These are phyloP conservation scores for Zosterops pallidus DNA, from an alignment of 2,113 vertebrate species.

Conservation along the genomic window DNA sequence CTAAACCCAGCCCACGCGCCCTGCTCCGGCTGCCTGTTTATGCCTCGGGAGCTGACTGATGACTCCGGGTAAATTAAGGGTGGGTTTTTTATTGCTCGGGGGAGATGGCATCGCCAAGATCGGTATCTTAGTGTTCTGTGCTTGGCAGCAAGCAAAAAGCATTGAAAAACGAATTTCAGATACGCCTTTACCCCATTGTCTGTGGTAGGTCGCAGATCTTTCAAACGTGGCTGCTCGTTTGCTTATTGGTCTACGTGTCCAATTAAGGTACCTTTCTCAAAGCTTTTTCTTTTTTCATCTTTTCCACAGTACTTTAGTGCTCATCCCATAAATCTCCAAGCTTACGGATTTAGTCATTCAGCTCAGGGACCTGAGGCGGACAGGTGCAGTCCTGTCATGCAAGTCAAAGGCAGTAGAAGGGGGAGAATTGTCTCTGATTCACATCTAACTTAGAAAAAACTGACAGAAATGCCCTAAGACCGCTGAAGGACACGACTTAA, in stretches of 20 bases:
- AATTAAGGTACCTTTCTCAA: not conserved
- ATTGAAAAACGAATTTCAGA: not conserved
- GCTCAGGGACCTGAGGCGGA: not conserved
- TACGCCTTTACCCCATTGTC: not conserved
- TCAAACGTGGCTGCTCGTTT: not conserved
- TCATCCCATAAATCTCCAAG: not conserved
- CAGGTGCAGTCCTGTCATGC: fast-evolving
- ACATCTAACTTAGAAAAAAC: not conserved
- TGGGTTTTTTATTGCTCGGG: not conserved
- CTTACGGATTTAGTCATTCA: not conserved
- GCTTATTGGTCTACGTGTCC: fast-evolving
- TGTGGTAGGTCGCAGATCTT: not conserved
- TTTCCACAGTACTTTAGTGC: not conserved
- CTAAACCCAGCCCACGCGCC: not conserved
- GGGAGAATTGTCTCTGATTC: not conserved
- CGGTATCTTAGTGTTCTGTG: not conserved
- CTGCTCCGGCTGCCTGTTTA: not conserved
- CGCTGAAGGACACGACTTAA: not conserved
- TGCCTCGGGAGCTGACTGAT: not conserved
- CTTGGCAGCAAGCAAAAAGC: not conserved
- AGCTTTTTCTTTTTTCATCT: not conserved
- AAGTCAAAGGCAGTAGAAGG: not conserved
- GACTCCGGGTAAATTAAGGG: not conserved
- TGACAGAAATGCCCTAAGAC: not conserved
- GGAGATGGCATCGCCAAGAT: not conserved